Evolutionary conservation across 1,140 invertebrate species (phyloP), one percentile per base, ranked within the genome.

Genomic region (Amyelois transitella): DNA sequence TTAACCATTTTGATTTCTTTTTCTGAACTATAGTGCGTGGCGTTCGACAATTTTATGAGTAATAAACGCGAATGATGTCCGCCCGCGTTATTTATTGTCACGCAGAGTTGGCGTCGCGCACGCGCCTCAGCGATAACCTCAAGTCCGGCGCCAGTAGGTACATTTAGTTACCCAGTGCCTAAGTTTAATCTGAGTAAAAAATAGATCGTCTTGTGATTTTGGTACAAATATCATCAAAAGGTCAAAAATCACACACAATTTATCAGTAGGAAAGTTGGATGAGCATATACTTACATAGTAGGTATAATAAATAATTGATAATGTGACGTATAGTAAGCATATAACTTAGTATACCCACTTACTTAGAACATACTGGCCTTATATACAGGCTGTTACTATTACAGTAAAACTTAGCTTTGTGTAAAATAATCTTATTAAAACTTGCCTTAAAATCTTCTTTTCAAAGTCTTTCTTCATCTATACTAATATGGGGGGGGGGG

Each of bases 111-210:
- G 74, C 79, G 75, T 75, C 69, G 67, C 80, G 81, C 81, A 86
- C 83, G 81, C 81, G 79, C 67, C 77, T 58, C 60, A 28, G n/a
- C n/a, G 78, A 84, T 86, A 84, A 86, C 81, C 83, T 57, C 71
- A 45, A 58, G 55, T 53, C 64, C 66, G 76, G 77, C 79, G 78
- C 79, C 78, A 75, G 69, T 67, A 48, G n/a, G n/a, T n/a, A n/a
- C n/a, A n/a, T n/a, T n/a, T 45, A 51, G 75, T 72, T 72, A 67
- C 72, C 77, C 71, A 72, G 68, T 63, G 70, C 64, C 64, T 60
- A 32, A 32, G 32, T 38, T 63, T 59, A 62, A 64, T 62, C 56
- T 70, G 55, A 69, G 51, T 54, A 67, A 67, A 59, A 64, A 58
- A 48, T 55, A 20, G 51, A 54, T 62, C 43, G 43, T 18, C 38